A percentile compares a stretch with the other conserved stretches of the same genome.
Conservation (phyloP, 1,140 invertebrate species). For the Leptinotarsa texana region DNA sequence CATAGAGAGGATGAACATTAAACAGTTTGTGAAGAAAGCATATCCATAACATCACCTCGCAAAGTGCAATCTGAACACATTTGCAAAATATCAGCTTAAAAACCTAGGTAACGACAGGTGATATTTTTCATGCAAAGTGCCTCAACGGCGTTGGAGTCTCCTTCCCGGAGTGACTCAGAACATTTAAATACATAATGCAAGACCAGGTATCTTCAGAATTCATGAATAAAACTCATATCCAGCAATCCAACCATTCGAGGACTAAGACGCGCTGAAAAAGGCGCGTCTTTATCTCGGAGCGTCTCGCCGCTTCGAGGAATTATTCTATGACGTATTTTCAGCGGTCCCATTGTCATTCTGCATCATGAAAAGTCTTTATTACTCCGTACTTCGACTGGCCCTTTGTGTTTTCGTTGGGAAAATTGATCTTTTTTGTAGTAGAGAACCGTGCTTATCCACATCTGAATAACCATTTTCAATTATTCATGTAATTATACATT, state of each 20-base stretch:
- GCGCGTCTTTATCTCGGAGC: slow-evolving; percentile 29
- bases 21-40: not conserved
- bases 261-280: slow-evolving; percentile 28
- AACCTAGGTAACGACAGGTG: slow-evolving; percentile 24
- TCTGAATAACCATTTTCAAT: no score
- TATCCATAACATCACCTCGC: not conserved
- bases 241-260: slow-evolving; percentile 33
- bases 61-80: not conserved
- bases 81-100: slow-evolving; percentile 29
- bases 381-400: slow-evolving; percentile 27
- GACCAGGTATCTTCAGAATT: slow-evolving; percentile 45
- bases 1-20: not conserved
- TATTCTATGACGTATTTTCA: slow-evolving; percentile 33
- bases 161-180: slow-evolving; percentile 40
- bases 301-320: slow-evolving; percentile 24
- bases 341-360: slow-evolving; percentile 32
- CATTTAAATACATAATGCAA: slow-evolving; percentile 49
- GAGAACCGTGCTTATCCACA: no score
- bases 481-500: no score
- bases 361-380: slow-evolving; percentile 41
- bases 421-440: not conserved
- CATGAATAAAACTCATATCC: slow-evolving; percentile 49
- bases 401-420: slow-evolving; percentile 32
- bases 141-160: slow-evolving; percentile 12
- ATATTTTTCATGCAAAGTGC: slow-evolving; percentile 34